Evolutionary conservation across 1,140 invertebrate genomes (phyloP).

Genomic region (Apis cerana): DNA sequence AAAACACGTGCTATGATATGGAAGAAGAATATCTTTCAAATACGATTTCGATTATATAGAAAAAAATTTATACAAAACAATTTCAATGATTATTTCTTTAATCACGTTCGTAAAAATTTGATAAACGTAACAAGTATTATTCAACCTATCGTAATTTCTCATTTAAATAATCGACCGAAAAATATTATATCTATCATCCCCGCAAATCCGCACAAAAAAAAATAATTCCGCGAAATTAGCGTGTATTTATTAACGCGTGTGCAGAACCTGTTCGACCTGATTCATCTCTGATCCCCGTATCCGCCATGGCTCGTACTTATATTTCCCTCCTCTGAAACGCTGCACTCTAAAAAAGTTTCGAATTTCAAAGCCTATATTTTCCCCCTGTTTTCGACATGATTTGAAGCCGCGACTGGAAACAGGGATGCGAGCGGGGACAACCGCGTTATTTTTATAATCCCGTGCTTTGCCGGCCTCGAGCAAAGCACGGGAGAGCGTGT

Average conservation of each 20-base stretch:
- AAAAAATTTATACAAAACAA: no score
- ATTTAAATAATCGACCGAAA: no score
- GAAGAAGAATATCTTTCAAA: no score
- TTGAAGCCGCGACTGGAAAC: slow-evolving; percentile 35
- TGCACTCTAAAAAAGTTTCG: slow-evolving; percentile 45
- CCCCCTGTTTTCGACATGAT: slow-evolving; percentile 45
- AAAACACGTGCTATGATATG: no score
- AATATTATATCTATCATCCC: not conserved
- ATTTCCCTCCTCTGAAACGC: not conserved
- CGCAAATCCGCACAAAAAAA: not conserved
- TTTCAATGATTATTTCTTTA: no score
- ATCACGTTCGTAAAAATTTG: no score
- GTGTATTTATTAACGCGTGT: not conserved
- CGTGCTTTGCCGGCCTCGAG: slow-evolving; percentile 42
- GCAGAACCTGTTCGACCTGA: not conserved
- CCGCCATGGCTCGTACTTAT: not conserved
- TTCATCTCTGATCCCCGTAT: not conserved
- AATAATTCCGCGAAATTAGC: not conserved
- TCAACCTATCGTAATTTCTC: no score
- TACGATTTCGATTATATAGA: no score
- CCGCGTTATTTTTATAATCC: slow-evolving; percentile 65
- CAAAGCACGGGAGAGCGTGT: slow-evolving; percentile 26
- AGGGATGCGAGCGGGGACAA: slow-evolving; percentile 32
- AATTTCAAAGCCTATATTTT: slow-evolving; percentile 49
- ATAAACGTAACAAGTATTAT: no score